Percentiles rank a stretch among this genome's conserved stretches.
Conservation (phyloP, 1,140 invertebrate species). For the Hormaphis cornu region DNA sequence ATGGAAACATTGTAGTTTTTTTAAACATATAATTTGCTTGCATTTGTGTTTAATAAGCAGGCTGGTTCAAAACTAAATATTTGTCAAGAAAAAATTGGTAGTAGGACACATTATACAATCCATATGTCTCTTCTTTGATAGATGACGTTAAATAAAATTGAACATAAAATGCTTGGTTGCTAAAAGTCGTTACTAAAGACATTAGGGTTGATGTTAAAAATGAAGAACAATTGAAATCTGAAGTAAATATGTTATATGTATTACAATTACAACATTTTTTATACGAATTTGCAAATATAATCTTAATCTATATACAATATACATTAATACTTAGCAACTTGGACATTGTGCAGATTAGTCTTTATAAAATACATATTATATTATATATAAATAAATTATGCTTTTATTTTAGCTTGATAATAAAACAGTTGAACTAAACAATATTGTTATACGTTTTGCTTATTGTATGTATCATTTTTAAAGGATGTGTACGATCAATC, state of each 20-base stretch:
- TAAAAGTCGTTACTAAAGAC: constrained; percentile 48
- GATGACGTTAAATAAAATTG: constrained; percentile 78
- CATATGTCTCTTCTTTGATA: constrained; percentile 60
- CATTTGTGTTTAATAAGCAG: neutral
- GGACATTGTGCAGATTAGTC: neutral
- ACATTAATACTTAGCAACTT: too few relatives aligned
- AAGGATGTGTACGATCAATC: constrained; percentile 72
- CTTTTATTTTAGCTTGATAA: too few relatives aligned
- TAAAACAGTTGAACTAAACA: too few relatives aligned
- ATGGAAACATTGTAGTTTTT: too few relatives aligned
- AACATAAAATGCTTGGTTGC: constrained; percentile 84
- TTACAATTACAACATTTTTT: too few relatives aligned
- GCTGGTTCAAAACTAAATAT: neutral
- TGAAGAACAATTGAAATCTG: constrained; percentile 57
- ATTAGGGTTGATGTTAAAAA: constrained; percentile 41
- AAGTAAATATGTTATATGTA: constrained; percentile 44
- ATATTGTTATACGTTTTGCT: too few relatives aligned
- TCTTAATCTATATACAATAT: too few relatives aligned
- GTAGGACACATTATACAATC: neutral
- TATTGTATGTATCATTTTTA: too few relatives aligned
- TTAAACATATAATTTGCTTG: neutral
- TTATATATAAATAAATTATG: too few relatives aligned
- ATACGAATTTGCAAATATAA: too few relatives aligned
- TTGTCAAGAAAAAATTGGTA: constrained; percentile 20
- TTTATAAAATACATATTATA: too few relatives aligned